Evolutionary conservation across 2,797 vertebrate genomes (phyloP).

Genomic region (Pangasius mekongensis): DNA sequence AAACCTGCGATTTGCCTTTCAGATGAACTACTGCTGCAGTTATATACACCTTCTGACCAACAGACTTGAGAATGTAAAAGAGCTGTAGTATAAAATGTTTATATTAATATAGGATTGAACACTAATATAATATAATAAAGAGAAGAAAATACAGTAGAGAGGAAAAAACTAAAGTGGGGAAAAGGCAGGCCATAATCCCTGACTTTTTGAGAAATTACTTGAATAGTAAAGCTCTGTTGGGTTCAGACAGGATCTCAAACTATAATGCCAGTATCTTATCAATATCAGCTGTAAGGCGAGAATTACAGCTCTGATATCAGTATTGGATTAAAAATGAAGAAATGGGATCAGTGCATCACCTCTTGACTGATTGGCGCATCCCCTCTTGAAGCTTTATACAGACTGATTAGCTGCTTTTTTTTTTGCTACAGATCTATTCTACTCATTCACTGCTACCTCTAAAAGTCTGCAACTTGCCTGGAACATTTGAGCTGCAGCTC

Average conservation of each 20-base stretch:
- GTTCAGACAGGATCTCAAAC: not conserved
- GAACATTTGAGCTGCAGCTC: not conserved
- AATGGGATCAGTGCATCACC: slow-evolving; percentile 11
- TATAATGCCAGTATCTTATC: not conserved
- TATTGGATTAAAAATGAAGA: slow-evolving; percentile 8
- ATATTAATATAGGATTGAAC: not conserved
- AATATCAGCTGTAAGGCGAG: not conserved
- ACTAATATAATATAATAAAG: not conserved
- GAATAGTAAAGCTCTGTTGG: not conserved
- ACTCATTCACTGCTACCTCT: slow-evolving; percentile 2
- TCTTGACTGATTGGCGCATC: slow-evolving; percentile 18
- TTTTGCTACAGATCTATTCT: slow-evolving; percentile 30
- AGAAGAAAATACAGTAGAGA: not conserved
- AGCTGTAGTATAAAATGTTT: not conserved
- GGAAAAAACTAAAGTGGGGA: not conserved
- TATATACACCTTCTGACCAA: not conserved
- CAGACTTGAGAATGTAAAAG: not conserved
- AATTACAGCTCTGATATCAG: slow-evolving; percentile 13
- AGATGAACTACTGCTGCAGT: not conserved
- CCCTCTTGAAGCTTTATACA: slow-evolving; percentile 4
- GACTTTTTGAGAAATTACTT: not conserved
- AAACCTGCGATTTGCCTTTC: not conserved
- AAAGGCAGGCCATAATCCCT: not conserved
- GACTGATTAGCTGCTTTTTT: slow-evolving; percentile 13
- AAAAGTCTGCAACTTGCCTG: slow-evolving; percentile 22